Evolutionary conservation across 1,140 invertebrate species (phyloP), one percentile per base, ranked within the genome.

Genomic region (Ganaspis sp.): DNA sequence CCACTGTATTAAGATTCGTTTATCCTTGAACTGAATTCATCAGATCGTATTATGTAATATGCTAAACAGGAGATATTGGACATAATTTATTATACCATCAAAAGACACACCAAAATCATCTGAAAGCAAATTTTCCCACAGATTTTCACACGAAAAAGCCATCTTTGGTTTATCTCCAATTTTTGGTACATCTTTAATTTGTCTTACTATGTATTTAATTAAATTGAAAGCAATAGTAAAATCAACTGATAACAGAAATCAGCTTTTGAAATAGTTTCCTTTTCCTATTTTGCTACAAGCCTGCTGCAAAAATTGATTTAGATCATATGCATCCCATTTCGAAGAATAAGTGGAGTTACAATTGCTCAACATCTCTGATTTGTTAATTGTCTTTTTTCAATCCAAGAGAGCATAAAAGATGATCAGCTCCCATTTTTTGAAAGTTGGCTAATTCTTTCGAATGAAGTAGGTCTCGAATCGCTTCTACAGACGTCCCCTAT

Each of bases 21-120:
- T 64, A 64, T 26, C 58, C 58, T 64, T 64, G 58, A 64, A n/a
- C 58, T 29, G 12, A 29, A 29, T 34, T 64, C 58, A 64, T 64
- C 23, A 15, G 9, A 64, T 64, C 11, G 26, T 26, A 15, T 64
- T 64, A 29, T 15, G 58, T n/a, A 64, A 64, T 29, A 29, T 29
- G 12, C 58, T 15, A 64, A 64, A n/a, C 15, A 64, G 21, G 3
- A 29, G 15, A 29, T n/a, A 29, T 21, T 15, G 21, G 12, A 3
- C 15, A 15, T 11, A 29, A 64, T 64, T n/a, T 29, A 64, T 29
- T 15, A 29, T n/a, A n/a, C 45, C 5, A 49, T n/a, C n/a, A n/a
- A n/a, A n/a, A n/a, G n/a, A n/a, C n/a, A n/a, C n/a, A n/a, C n/a
- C n/a, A n/a, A n/a, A n/a, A n/a, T n/a, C n/a, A n/a, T n/a, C n/a